Conservation (phyloP, 1,140 invertebrate genomes). For the Micrasema longulum region DNA sequence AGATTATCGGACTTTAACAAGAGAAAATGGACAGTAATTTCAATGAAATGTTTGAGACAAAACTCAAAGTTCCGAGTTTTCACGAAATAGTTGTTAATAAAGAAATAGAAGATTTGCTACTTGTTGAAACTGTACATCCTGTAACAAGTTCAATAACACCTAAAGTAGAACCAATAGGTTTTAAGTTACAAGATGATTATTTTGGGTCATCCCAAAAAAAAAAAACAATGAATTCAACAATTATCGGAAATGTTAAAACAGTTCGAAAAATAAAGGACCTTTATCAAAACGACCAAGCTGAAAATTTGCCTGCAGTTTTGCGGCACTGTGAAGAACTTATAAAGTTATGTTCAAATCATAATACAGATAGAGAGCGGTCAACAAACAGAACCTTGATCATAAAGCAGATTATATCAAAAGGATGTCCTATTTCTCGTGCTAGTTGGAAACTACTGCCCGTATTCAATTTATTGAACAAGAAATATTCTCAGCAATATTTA, state of each 20-base stretch:
- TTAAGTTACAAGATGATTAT: neutral
- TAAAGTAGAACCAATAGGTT: slow-evolving; percentile 1
- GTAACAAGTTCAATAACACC: neutral
- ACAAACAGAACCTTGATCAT: neutral
- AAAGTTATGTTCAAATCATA: neutral
- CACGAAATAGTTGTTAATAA: neutral
- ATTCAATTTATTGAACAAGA: slow-evolving; percentile 30
- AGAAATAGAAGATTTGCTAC: slow-evolving; percentile 23
- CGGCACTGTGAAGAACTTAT: slow-evolving; percentile 11
- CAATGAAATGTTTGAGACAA: neutral
- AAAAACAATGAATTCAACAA: neutral
- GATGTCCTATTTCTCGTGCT: slow-evolving; percentile 32
- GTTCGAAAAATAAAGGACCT: slow-evolving; percentile 25
- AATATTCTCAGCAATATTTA: slow-evolving; percentile 39
- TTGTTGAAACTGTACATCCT: neutral
- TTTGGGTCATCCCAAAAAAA: neutral
- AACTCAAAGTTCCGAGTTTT: neutral
- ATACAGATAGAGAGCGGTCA: neutral
- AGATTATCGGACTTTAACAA: neutral
- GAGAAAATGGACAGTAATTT: slow-evolving; percentile 21
- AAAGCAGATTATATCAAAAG: slow-evolving; percentile 16
- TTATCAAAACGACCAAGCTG: slow-evolving; percentile 15
- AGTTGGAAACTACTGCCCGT: slow-evolving; percentile 30
- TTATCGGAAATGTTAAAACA: slow-evolving; percentile 22
- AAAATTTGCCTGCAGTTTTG: slow-evolving; percentile 6